phyloP scores from a whole-genome alignment of 53 echinoderm and acorn worm species.

The Hippasteria phrygiana region DNA sequence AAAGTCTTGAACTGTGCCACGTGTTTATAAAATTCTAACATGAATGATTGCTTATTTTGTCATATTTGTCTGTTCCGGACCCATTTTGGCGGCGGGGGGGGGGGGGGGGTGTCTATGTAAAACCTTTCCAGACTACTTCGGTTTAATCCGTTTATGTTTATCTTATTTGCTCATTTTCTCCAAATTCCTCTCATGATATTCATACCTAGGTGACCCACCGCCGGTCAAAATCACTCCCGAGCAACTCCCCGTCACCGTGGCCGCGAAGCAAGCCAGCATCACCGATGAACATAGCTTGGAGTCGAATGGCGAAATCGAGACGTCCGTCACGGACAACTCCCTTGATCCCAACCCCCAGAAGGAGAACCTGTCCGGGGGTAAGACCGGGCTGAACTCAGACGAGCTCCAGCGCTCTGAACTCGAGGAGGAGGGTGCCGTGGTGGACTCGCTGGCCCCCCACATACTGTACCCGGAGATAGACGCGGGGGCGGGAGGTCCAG shows the following conservation, averaged over 20 bases:
- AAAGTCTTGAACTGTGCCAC: no score
- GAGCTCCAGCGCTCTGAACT: slow-evolving; percentile 9
- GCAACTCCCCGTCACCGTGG: neutral
- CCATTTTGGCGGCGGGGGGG: no score
- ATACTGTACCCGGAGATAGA: slow-evolving; percentile 47
- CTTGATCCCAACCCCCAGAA: neutral
- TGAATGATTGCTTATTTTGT: no score
- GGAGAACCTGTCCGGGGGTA: slow-evolving; percentile 31
- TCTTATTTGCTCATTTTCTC: neutral
- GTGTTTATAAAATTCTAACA: no score
- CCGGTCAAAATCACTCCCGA: neutral
- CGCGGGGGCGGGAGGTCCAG: neutral
- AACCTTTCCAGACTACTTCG: neutral
- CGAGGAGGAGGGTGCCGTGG: slow-evolving; percentile 1
- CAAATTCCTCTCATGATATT: no score
- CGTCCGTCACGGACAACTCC: neutral
- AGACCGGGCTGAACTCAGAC: slow-evolving; percentile 22
- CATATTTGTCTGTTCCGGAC: no score
- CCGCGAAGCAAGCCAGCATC: neutral
- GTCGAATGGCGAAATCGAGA: neutral
- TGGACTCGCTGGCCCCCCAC: slow-evolving; percentile 38
- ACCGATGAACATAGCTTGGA: neutral
- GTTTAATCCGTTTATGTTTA: neutral
- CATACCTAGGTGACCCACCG: neutral
- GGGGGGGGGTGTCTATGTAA: no score